A percentile compares a stretch with the other conserved stretches of the same genome.
Conservation (phyloP, 2,113 vertebrate species). For the Tenebrosternarchus preto region DNA sequence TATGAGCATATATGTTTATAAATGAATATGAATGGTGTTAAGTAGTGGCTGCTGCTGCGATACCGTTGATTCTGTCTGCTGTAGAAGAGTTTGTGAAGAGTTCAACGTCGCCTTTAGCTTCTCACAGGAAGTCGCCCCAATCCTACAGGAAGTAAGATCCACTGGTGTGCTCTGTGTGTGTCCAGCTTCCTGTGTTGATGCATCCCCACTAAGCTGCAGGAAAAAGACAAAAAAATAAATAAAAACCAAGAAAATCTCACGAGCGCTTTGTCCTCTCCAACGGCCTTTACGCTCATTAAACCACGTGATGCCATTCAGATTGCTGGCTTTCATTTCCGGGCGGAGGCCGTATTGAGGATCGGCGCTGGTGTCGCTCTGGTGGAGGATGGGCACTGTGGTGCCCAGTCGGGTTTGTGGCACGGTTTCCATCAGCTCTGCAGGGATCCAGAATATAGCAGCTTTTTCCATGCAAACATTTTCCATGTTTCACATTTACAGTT, state of each 20-base stretch:
- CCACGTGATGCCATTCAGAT: background rate
- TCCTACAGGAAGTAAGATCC: slow-evolving; percentile 6
- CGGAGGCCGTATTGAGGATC: too few species aligned
- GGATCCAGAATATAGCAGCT: too few species aligned
- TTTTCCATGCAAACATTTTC: background rate
- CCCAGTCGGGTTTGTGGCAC: too few species aligned
- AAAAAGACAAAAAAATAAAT: background rate
- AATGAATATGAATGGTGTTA: background rate
- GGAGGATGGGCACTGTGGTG: too few species aligned
- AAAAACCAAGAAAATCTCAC: background rate
- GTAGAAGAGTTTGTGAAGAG: background rate
- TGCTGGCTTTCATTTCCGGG: too few species aligned
- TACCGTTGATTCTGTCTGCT: background rate
- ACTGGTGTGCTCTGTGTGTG: background rate
- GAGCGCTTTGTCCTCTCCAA: background rate
- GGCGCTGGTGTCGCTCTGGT: too few species aligned
- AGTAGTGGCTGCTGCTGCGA: background rate
- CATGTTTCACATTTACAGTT: background rate
- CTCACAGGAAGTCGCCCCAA: slow-evolving; percentile 4
- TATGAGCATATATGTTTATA: too few species aligned
- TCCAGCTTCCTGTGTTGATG: too few species aligned
- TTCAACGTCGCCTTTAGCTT: background rate
- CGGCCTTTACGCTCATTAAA: background rate
- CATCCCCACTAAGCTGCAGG: background rate
- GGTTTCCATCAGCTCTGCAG: too few species aligned